phyloP scores from a whole-genome alignment of 1,140 invertebrate genomes.

The Drosophila simulans region DNA sequence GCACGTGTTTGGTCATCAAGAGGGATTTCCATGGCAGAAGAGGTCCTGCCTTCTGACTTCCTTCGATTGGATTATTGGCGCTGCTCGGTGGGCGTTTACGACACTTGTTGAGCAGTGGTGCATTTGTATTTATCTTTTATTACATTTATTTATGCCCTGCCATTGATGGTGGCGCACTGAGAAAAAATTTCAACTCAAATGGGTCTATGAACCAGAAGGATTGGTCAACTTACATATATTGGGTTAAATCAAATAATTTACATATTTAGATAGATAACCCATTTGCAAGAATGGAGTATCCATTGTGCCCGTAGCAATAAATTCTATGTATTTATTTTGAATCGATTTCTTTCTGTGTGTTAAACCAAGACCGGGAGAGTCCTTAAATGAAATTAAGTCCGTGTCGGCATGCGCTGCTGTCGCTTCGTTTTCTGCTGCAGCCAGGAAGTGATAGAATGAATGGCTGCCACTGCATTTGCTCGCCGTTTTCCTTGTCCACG shows the following conservation, averaged over 20 bases:
- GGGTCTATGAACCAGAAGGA: too few relatives aligned
- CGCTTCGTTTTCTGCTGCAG: conserved; percentile 28
- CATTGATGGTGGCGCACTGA: conserved; percentile 1
- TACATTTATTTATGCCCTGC: conserved; percentile 53
- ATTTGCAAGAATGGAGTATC: too few relatives aligned
- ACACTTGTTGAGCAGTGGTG: conserved; percentile 28
- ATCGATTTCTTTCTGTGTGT: conserved; percentile 9
- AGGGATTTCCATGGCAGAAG: not conserved
- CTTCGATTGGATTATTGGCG: conserved; percentile 30
- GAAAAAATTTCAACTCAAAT: not conserved
- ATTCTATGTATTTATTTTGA: not conserved
- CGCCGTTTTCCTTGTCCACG: not conserved
- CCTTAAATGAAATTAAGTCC: conserved; percentile 78
- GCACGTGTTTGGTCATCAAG: conserved; percentile 43
- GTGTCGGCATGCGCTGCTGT: conserved; percentile 70
- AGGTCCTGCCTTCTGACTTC: conserved; percentile 25
- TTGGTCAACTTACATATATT: not conserved
- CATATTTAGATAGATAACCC: not conserved
- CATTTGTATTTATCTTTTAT: conserved; percentile 52
- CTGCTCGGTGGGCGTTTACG: not conserved
- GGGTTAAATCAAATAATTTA: too few relatives aligned
- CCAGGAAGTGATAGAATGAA: conserved; percentile 80
- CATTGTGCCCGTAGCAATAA: too few relatives aligned
- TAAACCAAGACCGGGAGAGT: conserved; percentile 35
- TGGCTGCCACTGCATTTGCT: conserved; percentile 58